Evolutionary conservation across 2,888 invertebrate genomes (phyloP).

Genomic region (Ferdinandea cuprea): DNA sequence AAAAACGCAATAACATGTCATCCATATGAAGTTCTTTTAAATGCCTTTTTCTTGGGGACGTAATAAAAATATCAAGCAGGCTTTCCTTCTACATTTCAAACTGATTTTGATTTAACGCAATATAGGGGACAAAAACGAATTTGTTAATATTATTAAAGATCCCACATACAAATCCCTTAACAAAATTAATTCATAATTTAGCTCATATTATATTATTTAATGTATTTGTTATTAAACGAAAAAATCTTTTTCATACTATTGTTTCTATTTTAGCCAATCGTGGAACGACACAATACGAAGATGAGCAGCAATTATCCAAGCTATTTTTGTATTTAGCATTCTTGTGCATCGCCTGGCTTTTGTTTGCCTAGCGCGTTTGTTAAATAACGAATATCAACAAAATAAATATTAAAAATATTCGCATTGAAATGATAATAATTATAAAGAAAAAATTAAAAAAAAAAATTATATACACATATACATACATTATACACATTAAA

Average conservation of each 20-base stretch:
- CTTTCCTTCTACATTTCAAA: no score
- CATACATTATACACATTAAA: conserved; percentile 34
- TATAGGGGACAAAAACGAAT: no score
- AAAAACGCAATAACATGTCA: no score
- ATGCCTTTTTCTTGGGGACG: no score
- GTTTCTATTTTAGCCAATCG: conserved; percentile 82
- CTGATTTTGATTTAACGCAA: no score
- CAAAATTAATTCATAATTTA: no score
- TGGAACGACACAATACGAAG: conserved; percentile 93
- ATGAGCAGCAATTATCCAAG: conserved; percentile 96
- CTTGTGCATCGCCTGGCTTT: conserved; percentile 94
- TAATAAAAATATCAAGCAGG: no score
- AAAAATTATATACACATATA: conserved; percentile 15
- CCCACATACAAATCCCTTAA: no score
- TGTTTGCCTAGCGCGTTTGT: conserved; percentile 88
- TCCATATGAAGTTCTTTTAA: no score
- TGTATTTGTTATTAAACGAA: not conserved
- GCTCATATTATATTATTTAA: no score
- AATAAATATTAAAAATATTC: conserved; percentile 49
- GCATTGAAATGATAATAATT: conserved; percentile 65
- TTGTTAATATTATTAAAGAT: no score
- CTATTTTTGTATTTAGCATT: conserved; percentile 96
- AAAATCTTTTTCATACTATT: not conserved
- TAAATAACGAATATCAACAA: not conserved
- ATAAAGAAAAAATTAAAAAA: conserved; percentile 32